Base-by-base conservation (phyloP, 2,113 vertebrate species). In the Ia io region DNA sequence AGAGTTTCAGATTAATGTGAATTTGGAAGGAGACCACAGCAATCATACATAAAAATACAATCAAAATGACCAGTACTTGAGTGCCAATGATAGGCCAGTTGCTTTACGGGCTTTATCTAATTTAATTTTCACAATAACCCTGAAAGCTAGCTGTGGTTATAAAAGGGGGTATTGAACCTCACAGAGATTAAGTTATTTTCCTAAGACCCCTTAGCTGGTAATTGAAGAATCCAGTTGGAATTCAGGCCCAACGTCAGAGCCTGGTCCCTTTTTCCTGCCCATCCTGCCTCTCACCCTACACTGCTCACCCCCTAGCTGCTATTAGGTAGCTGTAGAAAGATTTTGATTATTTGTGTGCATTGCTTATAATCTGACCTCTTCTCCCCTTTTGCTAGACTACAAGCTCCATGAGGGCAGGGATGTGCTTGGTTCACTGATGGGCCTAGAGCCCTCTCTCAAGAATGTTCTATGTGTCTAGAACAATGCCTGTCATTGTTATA, bases 31-130 rank as follows among this genome's bases (percentile, higher is more conserved):
- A 35, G 65, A 74, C 61, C 63, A 35, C 61, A 76, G 28, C 11
- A 13, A 9, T 42, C 42, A 5, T 1, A 44, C 22, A 13, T 17
- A 8, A 30, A 63, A 53, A 70, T 20, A 23, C 10, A 70, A 11
- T 35, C 18, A 1, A 22, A 51, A 49, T 59, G 11, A 49, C 40
- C 61, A 7, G 20, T 30, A 20, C 49, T 0, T 11, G 56, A 69
- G 20, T 5, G 9, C 22, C 0, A 0, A 2, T 13, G 6, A n/a
- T n/a, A n/a, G 20, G 42, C 61, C 28, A 11, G 22, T 30, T 83
- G 84, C 59, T 25, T 42, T 69, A 28, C 9, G 20, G 69, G 18
- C n/a, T 69, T 44, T 65, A 53, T 23, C 37, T 56, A 69, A 53
- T 35, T 53, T 65, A 61, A 16, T 56, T 59, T 95, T 49, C 76